phyloP scores from a whole-genome alignment of 2,797 vertebrate species.

The Pseudochirops corinnae region DNA sequence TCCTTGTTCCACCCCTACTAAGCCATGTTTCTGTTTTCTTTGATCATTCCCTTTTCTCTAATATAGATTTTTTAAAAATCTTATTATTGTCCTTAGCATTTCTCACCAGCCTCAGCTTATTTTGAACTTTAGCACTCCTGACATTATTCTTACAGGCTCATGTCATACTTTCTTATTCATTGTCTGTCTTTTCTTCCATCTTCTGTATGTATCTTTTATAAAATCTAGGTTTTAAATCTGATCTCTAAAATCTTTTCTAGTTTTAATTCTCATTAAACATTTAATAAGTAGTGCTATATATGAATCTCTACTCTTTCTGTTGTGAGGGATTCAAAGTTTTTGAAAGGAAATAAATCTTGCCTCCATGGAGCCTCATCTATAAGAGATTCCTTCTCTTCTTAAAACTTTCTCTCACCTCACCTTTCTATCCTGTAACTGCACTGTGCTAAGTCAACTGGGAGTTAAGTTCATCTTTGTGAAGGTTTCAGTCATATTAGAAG shows the following conservation, averaged over 20 bases:
- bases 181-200: neutral
- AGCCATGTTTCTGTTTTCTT: neutral
- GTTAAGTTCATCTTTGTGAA: neutral
- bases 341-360: neutral
- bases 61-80: neutral
- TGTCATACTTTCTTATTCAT: neutral
- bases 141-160: neutral
- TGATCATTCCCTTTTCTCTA: neutral
- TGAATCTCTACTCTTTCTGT: neutral
- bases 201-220: neutral
- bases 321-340: neutral
- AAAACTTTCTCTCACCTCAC: neutral
- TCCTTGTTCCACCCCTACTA: neutral
- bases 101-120: neutral
- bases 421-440: neutral
- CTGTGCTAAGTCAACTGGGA: neutral
- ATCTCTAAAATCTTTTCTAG: neutral
- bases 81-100: neutral
- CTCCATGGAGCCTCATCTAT: neutral
- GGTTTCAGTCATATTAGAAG: neutral
- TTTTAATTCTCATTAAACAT: neutral
- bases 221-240: neutral
- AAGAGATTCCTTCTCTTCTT: neutral
- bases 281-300: neutral
- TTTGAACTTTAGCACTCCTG: neutral